Base-by-base conservation (phyloP, 2,797 vertebrate genomes). In the Tolypeutes matacus region DNA sequence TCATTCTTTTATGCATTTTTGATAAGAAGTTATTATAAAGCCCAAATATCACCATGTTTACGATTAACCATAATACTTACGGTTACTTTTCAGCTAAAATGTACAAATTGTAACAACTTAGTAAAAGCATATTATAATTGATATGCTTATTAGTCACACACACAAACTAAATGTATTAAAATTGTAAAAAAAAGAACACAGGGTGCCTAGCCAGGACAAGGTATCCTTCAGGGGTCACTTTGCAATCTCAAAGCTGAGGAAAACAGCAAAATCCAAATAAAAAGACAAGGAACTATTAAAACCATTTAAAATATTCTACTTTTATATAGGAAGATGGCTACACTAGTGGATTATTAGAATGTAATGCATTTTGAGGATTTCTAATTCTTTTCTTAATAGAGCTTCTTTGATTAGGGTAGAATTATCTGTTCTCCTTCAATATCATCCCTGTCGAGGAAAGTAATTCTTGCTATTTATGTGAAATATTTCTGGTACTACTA, bases 1-100 rank as follows among this genome's bases (percentile, higher is more conserved):
- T 20, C 49, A 12, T 39, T 96, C 90, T 91, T 67, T 73, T 90
- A 86, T 49, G n/a, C 6, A 76, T 67, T 76, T 20, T 62, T 86
- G 31, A 94, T 8, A 13, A n/a, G 29, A 31, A 46, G 0, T 49
- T 96, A 7, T 88, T 91, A 62, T 60, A 20, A 96, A 29, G 6
- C 0, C 0, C 62, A 80, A 83, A 86, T 78, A 76, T 73, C 25
- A 51, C 14, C 1, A 18, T 29, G 14, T 80, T 87, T 95, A 17
- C 80, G 80, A 69, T 60, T 86, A 89, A 39, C 31, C 86, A 29
- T 72, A 93, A 36, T 81, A 39, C 18, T 84, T 46, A 53, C 67
- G 70, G 17, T 81, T 81, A 23, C 29, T 83, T 90, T 78, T 0
- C 58, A 64, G 3, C 4, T 58, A 34, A 89, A 94, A 90, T 87